A percentile compares a stretch with the other conserved stretches of the same genome.
Evolutionary conservation across 2,113 vertebrate genomes (phyloP).

Genomic region (Lanius collurio): DNA sequence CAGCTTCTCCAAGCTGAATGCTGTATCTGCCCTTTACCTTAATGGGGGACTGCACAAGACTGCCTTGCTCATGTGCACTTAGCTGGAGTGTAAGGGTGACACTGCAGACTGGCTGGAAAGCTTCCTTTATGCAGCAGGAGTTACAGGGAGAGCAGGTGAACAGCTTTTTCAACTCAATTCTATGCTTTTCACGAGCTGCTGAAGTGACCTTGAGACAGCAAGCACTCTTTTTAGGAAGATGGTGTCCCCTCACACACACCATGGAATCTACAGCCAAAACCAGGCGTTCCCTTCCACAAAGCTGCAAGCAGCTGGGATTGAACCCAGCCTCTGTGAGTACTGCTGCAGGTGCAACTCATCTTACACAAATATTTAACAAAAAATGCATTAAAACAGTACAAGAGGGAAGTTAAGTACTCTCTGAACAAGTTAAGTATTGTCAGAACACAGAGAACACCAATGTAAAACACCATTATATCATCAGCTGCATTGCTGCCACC

Average conservation of each 20-base stretch:
- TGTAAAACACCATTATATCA: neutral
- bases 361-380: neutral
- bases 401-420: neutral
- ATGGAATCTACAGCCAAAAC: neutral
- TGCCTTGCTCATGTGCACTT: neutral
- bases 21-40: neutral
- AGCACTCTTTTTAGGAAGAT: neutral
- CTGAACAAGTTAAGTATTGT: neutral
- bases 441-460: neutral
- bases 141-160: neutral
- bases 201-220: neutral
- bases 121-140: neutral
- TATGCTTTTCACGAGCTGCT: neutral
- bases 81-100: rapidly evolving
- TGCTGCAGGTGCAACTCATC: neutral
- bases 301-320: neutral
- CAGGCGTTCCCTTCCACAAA: neutral
- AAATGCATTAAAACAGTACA: neutral
- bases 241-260: neutral
- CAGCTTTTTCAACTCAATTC: rapidly evolving
- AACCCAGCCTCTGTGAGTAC: rapidly evolving
- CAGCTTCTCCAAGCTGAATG: neutral
- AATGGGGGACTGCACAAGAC: neutral
- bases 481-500: neutral
- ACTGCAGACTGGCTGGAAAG: neutral